Percentiles rank a stretch among this genome's conserved stretches.
Conservation (phyloP, 2,113 vertebrate genomes). For the Redunca redunca region DNA sequence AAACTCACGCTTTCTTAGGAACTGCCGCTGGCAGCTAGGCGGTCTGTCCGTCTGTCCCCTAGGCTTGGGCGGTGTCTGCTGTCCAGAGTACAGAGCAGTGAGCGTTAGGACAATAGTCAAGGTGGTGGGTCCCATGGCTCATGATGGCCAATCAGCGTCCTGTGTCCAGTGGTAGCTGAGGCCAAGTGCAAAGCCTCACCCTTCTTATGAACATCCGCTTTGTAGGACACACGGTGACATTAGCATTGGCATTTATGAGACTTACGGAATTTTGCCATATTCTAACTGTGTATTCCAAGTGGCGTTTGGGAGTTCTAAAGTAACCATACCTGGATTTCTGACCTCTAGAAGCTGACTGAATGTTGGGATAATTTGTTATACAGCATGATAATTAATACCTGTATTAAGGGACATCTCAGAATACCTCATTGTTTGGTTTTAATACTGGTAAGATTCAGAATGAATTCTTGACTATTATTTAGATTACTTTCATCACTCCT, state of each 20-base stretch:
- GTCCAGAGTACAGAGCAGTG: background rate
- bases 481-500: background rate
- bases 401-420: background rate
- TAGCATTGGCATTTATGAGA: background rate
- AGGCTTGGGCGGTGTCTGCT: accelerated
- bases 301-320: background rate
- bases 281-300: background rate
- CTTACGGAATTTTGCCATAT: background rate
- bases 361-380: background rate
- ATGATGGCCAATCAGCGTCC: accelerated
- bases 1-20: background rate
- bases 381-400: background rate
- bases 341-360: background rate
- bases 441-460: background rate
- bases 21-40: background rate
- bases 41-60: accelerated
- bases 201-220: background rate
- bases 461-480: background rate
- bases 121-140: too few species aligned
- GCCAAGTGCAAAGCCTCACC: background rate
- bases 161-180: background rate
- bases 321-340: background rate
- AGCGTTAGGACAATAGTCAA: background rate
- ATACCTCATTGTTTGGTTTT: background rate
- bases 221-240: background rate